Conservation (phyloP, 2,797 vertebrate species). For the Myotis daubentonii region DNA sequence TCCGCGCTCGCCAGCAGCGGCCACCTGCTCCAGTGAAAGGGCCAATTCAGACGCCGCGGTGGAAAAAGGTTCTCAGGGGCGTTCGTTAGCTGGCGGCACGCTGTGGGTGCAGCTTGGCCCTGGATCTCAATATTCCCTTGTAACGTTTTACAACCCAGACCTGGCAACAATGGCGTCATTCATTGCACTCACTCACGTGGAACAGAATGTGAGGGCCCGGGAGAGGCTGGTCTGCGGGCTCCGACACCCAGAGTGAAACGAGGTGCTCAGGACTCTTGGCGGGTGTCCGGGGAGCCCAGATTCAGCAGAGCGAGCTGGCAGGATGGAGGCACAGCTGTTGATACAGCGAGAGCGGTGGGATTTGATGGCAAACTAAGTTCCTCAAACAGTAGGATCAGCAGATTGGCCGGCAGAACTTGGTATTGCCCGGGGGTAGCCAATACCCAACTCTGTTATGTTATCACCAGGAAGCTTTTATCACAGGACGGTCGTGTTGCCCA, state of each 20-base stretch:
- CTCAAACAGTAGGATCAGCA: fast-evolving
- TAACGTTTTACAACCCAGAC: slow-evolving; percentile 76
- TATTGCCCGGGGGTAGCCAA: fast-evolving
- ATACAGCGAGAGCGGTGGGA: neutral
- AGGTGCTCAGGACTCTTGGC: neutral
- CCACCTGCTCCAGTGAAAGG: slow-evolving; percentile 78
- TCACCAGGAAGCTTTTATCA: neutral
- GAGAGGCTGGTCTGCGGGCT: neutral
- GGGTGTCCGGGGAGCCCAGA: neutral
- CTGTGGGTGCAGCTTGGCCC: neutral
- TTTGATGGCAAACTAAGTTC: neutral
- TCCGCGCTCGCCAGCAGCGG: neutral
- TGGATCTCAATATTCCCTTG: slow-evolving; percentile 69
- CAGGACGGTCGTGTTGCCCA: neutral
- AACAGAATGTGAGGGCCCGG: neutral
- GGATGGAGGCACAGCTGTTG: neutral
- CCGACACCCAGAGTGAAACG: neutral
- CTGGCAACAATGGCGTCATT: slow-evolving; percentile 67
- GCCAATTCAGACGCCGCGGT: slow-evolving; percentile 50
- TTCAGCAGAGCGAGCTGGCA: neutral
- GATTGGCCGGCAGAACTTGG: no score
- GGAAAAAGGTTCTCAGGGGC: slow-evolving; percentile 31
- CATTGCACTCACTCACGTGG: neutral
- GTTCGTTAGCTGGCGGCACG: slow-evolving; percentile 29
- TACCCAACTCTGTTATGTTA: neutral